phyloP scores from a whole-genome alignment of 1,140 invertebrate species.

The Oncopeltus fasciatus region DNA sequence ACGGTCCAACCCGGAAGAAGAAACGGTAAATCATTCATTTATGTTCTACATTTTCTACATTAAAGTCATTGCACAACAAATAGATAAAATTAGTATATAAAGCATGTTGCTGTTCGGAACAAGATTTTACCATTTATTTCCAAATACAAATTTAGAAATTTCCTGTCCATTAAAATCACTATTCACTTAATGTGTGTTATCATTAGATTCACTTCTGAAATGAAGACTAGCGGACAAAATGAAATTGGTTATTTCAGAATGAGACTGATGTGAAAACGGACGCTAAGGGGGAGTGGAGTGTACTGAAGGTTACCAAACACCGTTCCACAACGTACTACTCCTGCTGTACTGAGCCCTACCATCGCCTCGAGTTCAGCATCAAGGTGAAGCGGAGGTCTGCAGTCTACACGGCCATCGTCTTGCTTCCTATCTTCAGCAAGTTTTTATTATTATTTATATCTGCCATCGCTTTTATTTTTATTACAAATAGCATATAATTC shows the following conservation, averaged over 20 bases:
- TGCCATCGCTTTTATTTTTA: too few species aligned
- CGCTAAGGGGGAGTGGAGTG: constrained; percentile 42
- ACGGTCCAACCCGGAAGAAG: too few species aligned
- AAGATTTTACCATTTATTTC: not conserved
- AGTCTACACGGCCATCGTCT: constrained; percentile 42
- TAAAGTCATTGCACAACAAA: too few species aligned
- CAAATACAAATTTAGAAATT: not conserved
- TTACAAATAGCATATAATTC: too few species aligned
- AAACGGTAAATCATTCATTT: too few species aligned
- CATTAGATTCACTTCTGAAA: not conserved
- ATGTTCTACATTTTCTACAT: too few species aligned
- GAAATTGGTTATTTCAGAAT: not conserved
- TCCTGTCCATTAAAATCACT: not conserved
- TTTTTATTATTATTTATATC: too few species aligned
- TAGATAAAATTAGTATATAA: too few species aligned
- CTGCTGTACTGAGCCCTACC: constrained; percentile 41
- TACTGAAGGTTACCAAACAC: constrained; percentile 31
- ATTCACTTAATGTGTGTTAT: not conserved
- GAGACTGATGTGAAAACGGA: constrained; percentile 23
- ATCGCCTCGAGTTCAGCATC: constrained; percentile 37
- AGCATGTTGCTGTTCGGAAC: too few species aligned
- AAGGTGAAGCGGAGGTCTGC: constrained; percentile 40
- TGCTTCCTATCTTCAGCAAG: constrained; percentile 44
- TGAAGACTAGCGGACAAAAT: not conserved
- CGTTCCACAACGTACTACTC: constrained; percentile 31